Evolutionary conservation across 2,888 invertebrate species (phyloP).

Genomic region (Leptothorax acervorum): DNA sequence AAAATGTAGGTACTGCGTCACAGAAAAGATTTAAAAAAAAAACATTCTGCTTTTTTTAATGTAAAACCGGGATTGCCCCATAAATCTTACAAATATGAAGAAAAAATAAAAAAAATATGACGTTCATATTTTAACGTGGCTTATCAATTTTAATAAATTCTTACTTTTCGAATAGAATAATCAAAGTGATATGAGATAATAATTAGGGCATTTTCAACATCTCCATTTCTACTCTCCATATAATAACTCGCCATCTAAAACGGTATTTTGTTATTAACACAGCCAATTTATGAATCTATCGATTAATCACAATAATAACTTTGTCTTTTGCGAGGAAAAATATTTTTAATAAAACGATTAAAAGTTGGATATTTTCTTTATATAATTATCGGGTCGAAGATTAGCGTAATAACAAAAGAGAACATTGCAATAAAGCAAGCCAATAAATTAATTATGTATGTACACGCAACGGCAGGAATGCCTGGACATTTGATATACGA

Average conservation of each 20-base stretch:
- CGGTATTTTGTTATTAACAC: neutral
- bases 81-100: neutral
- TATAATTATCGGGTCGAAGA: neutral
- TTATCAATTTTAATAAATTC: neutral
- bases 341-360: constrained; percentile 28
- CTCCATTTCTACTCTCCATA: neutral
- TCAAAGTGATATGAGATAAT: neutral
- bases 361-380: constrained; percentile 2
- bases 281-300: neutral
- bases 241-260: neutral
- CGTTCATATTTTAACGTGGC: neutral
- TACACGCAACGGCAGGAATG: no score
- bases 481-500: no score
- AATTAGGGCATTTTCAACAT: neutral
- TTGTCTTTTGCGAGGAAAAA: neutral
- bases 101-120: neutral
- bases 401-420: constrained; percentile 16
- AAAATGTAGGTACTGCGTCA: neutral
- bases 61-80: neutral
- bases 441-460: constrained; percentile 2
- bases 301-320: constrained; percentile 17
- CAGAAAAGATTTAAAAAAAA: constrained; percentile 11
- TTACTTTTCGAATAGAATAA: neutral
- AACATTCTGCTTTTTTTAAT: neutral
- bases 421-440: neutral